Percentiles rank a stretch among this genome's conserved stretches.
Evolutionary conservation across 2,113 vertebrate species (phyloP).

Genomic region (Megatriorchis doriae): DNA sequence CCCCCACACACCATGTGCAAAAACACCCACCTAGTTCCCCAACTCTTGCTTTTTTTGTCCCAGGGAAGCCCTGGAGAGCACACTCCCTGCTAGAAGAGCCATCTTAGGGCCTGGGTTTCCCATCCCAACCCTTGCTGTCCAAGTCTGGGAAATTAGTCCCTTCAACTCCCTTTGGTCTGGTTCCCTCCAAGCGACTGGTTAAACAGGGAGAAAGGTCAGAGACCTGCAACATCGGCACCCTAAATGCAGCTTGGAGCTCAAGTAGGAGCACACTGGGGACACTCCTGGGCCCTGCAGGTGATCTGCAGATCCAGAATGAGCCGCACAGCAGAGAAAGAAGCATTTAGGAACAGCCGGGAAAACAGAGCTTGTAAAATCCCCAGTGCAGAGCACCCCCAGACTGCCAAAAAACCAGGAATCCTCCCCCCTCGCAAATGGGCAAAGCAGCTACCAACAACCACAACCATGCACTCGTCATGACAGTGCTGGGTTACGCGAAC

Average conservation of each 20-base stretch:
- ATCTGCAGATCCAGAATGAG: background rate
- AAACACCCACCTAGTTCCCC: background rate
- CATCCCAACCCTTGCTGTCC: background rate
- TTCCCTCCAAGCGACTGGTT: background rate
- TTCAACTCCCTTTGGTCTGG: background rate
- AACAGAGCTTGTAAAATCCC: background rate
- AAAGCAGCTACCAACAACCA: background rate
- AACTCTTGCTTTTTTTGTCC: background rate
- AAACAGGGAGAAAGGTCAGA: background rate
- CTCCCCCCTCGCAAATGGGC: background rate
- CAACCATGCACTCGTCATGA: background rate
- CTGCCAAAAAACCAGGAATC: background rate
- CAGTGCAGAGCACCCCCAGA: background rate
- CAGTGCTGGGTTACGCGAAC: background rate
- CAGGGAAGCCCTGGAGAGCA: background rate
- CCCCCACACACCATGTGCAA: background rate
- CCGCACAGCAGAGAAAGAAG: background rate
- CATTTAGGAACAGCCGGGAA: background rate
- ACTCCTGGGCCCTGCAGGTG: background rate
- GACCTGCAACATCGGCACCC: background rate
- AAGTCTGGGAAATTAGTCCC: background rate
- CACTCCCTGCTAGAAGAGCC: background rate
- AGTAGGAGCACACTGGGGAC: background rate
- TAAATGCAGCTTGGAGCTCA: background rate
- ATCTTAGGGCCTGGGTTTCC: background rate